Evolutionary conservation across 1,140 invertebrate species (phyloP).

Genomic region (Megalonaias nervosa): DNA sequence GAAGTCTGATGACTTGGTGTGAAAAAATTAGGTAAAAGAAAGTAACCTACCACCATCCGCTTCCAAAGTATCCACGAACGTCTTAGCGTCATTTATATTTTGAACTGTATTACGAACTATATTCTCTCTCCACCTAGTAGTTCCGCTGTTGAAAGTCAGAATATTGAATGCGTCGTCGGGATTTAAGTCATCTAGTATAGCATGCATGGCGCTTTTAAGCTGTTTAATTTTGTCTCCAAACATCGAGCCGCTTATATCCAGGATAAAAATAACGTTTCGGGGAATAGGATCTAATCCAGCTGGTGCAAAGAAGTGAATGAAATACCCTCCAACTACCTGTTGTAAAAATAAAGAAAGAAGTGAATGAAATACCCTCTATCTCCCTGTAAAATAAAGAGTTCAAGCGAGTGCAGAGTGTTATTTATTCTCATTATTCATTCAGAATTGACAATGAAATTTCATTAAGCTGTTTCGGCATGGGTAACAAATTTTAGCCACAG

Average conservation of each 20-base stretch:
- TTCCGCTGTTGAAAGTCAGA: conserved; percentile 75
- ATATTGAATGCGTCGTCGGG: conserved; percentile 79
- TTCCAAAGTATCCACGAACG: conserved; percentile 37
- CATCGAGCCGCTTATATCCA: conserved; percentile 79
- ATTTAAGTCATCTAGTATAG: conserved; percentile 77
- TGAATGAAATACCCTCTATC: conserved; percentile 83
- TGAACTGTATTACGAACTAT: conserved; percentile 35
- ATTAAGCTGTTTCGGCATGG: too few species aligned
- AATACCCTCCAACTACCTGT: conserved; percentile 82
- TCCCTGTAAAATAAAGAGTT: conserved; percentile 70
- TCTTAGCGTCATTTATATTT: conserved; percentile 28
- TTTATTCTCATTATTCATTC: too few species aligned
- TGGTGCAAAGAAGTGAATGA: conserved; percentile 84
- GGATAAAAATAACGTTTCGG: conserved; percentile 82
- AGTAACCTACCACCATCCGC: conserved; percentile 50
- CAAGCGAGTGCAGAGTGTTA: too few species aligned
- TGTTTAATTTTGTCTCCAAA: conserved; percentile 77
- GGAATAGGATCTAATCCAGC: conserved; percentile 73
- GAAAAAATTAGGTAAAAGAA: too few species aligned
- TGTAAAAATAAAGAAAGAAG: neutral
- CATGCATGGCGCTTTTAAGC: conserved; percentile 79
- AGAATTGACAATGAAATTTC: too few species aligned
- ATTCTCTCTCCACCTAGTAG: conserved; percentile 41
- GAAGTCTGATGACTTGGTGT: too few species aligned
- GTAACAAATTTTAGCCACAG: too few species aligned